A percentile compares a stretch with the other conserved stretches of the same genome.
Evolutionary conservation across 2,797 vertebrate genomes (phyloP).

Genomic region (Liasis olivaceus): DNA sequence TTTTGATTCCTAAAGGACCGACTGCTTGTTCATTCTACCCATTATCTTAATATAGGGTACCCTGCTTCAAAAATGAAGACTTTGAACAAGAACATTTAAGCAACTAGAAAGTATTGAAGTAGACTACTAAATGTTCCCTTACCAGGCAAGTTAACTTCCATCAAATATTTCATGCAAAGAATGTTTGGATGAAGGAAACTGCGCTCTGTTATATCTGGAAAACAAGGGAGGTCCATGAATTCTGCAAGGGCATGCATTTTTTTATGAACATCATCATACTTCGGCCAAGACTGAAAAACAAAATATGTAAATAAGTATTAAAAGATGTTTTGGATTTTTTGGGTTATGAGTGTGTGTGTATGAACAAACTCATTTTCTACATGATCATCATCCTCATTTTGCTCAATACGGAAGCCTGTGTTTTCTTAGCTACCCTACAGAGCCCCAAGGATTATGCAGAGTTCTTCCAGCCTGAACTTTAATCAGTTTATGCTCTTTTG

Average conservation of each 20-base stretch:
- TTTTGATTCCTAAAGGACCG: not conserved
- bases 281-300: slow-evolving; percentile 80
- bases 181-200: slow-evolving; percentile 86
- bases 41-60: not conserved
- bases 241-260: slow-evolving; percentile 73
- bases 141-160: slow-evolving; percentile 91
- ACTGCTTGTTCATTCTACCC: not conserved
- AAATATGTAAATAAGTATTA: slow-evolving; percentile 4
- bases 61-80: not conserved
- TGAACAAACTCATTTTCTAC: not conserved
- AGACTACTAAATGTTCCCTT: slow-evolving; percentile 39
- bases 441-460: not conserved
- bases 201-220: slow-evolving; percentile 82
- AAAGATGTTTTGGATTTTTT: not conserved
- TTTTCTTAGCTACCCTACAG: not conserved
- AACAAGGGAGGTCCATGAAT: slow-evolving; percentile 82
- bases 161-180: slow-evolving; percentile 87
- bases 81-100: not conserved
- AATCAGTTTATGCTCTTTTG: not conserved
- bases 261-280: slow-evolving; percentile 73
- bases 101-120: slow-evolving; percentile 4
- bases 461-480: not conserved
- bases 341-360: not conserved
- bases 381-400: not conserved
- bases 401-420: not conserved